These are phyloP conservation scores for Caretta caretta DNA, from an alignment of 2,113 vertebrate species.

Conservation along the genomic window DNA sequence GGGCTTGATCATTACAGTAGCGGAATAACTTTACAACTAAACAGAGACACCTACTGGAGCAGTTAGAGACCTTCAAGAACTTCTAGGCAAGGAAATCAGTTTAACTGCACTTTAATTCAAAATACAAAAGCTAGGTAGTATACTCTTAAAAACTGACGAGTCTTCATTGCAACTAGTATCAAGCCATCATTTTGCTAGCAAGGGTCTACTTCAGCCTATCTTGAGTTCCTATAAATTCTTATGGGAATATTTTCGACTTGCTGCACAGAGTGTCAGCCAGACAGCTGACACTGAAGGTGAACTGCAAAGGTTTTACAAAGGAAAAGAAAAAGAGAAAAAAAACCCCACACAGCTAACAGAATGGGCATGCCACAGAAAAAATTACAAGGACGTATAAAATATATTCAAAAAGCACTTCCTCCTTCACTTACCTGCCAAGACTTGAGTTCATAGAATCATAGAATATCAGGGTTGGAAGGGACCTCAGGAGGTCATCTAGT, in stretches of 20 bases:
- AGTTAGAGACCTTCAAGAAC: neutral
- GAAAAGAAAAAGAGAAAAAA: neutral
- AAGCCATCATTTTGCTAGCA: neutral
- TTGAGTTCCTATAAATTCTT: neutral
- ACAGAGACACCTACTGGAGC: conserved; percentile 15
- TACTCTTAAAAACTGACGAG: neutral
- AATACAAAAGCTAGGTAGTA: neutral
- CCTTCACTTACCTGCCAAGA: rapidly evolving
- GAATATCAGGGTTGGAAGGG: too few relatives aligned
- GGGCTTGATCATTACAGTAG: neutral
- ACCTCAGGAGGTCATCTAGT: too few relatives aligned
- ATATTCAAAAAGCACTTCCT: neutral
- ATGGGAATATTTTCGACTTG: neutral
- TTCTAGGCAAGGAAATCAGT: neutral
- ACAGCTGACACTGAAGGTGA: too few relatives aligned
- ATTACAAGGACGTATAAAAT: rapidly evolving
- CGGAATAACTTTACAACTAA: neutral
- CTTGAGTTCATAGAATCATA: neutral
- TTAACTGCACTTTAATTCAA: neutral
- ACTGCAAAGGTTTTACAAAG: neutral
- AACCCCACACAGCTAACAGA: neutral
- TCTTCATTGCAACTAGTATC: neutral
- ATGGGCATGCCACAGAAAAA: neutral
- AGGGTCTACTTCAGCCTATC: neutral
- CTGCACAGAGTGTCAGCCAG: neutral